Conservation (phyloP, 2,888 invertebrate species). For the Pachydiplax longipennis region DNA sequence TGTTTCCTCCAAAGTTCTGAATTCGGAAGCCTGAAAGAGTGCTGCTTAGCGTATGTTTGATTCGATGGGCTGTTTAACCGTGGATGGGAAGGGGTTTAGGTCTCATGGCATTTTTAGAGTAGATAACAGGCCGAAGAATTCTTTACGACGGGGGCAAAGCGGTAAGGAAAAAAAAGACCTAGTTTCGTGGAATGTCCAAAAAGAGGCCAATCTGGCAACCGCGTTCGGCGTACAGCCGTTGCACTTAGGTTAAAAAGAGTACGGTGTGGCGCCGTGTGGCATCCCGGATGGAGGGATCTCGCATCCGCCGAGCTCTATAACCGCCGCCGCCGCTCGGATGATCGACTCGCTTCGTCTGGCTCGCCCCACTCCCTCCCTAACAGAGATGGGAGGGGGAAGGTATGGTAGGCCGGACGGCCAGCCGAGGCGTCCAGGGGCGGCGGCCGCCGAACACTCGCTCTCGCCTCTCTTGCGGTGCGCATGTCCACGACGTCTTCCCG, state of each 20-base stretch:
- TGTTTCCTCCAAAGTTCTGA: no score
- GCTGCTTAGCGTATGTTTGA: no score
- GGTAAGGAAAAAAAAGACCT: no score
- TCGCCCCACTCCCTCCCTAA: not conserved
- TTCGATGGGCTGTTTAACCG: no score
- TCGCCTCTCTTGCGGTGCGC: not conserved
- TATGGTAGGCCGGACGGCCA: not conserved
- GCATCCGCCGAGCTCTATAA: slow-evolving; percentile 42
- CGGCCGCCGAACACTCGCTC: slow-evolving; percentile 14
- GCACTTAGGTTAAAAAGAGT: not conserved
- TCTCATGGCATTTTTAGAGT: no score
- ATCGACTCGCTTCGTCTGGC: slow-evolving; percentile 41
- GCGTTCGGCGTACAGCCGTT: not conserved
- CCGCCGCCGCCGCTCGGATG: slow-evolving; percentile 37
- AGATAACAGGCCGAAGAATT: no score
- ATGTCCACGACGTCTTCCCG: slow-evolving; percentile 12
- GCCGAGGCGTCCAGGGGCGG: not conserved
- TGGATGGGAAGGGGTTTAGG: no score
- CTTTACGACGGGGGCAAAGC: no score
- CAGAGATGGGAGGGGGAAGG: not conserved
- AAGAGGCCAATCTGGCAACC: not conserved
- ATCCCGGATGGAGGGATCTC: not conserved
- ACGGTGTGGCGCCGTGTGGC: not conserved
- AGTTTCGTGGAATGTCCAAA: no score
- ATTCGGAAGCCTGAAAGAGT: no score